Percentiles rank a stretch among this genome's conserved stretches.
Evolutionary conservation across 2,113 vertebrate genomes (phyloP).

Genomic region (Oreotrochilus melanogaster): DNA sequence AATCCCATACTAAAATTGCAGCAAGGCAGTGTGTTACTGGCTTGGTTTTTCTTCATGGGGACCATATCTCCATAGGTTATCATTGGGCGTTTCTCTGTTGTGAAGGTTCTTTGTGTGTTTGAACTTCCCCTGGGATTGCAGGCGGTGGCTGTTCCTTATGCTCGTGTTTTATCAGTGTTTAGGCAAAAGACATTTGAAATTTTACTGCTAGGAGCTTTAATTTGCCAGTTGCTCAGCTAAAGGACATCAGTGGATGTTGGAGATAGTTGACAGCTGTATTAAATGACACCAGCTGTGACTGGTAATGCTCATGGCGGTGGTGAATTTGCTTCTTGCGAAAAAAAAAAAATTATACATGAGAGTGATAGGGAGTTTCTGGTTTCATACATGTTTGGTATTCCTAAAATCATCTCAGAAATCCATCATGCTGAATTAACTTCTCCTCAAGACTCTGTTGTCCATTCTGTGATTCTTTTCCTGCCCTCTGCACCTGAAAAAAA

Average conservation of each 20-base stretch:
- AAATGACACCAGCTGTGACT: neutral
- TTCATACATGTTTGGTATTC: neutral
- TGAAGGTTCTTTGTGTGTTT: neutral
- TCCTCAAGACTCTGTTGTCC: neutral
- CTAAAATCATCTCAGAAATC: neutral
- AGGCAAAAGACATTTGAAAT: neutral
- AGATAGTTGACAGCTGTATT: neutral
- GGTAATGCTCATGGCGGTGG: neutral
- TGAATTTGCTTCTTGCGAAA: neutral
- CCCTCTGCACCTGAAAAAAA: neutral
- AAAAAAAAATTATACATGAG: no score
- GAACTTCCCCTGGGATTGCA: neutral
- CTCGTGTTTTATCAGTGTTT: neutral
- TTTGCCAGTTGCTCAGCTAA: neutral
- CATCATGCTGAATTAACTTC: neutral
- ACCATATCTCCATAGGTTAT: neutral
- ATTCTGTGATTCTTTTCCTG: neutral
- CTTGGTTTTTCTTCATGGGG: neutral
- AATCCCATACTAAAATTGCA: neutral
- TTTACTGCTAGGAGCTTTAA: neutral
- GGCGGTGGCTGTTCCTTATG: neutral
- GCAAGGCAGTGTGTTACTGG: neutral
- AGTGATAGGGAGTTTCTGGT: rapidly evolving
- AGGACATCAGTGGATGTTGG: neutral
- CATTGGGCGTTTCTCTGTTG: neutral